phyloP scores from a whole-genome alignment of 2,113 vertebrate genomes.

The Cochlearius cochlearius region DNA sequence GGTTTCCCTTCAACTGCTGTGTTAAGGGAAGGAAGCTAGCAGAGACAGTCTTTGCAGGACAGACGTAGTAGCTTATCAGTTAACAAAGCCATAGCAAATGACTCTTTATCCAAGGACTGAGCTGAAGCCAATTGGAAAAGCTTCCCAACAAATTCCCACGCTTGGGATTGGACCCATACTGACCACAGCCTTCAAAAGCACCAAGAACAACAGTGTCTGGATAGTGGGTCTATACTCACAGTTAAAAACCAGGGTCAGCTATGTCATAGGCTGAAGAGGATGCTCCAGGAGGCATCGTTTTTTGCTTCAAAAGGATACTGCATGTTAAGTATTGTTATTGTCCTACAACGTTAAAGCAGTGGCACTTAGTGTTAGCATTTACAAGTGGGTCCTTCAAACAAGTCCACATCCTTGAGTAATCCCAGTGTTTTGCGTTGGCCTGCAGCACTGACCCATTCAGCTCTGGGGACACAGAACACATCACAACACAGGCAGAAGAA shows the following conservation, averaged over 20 bases:
- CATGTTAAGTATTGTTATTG: background rate
- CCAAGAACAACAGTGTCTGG: background rate
- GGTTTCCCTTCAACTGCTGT: background rate
- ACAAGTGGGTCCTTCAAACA: background rate
- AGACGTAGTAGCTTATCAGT: background rate
- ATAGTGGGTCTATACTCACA: background rate
- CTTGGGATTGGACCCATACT: background rate
- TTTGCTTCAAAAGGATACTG: background rate
- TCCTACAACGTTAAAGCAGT: background rate
- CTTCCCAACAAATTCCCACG: background rate
- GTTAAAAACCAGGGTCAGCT: background rate
- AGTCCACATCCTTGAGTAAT: background rate
- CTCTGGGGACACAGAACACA: background rate
- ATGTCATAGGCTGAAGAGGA: background rate
- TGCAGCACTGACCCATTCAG: background rate
- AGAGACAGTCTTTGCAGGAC: background rate
- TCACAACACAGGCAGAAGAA: background rate
- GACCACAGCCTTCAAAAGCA: background rate
- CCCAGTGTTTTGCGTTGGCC: background rate
- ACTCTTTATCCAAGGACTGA: background rate
- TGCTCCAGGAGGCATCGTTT: background rate
- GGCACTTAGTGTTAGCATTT: constrained; percentile 29
- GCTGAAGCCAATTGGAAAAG: background rate
- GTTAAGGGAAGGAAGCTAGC: background rate
- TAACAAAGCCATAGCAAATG: background rate